A percentile compares a stretch with the other conserved stretches of the same genome.
Evolutionary conservation across 2,888 invertebrate genomes (phyloP).

Genomic region (Torymus tubicola): DNA sequence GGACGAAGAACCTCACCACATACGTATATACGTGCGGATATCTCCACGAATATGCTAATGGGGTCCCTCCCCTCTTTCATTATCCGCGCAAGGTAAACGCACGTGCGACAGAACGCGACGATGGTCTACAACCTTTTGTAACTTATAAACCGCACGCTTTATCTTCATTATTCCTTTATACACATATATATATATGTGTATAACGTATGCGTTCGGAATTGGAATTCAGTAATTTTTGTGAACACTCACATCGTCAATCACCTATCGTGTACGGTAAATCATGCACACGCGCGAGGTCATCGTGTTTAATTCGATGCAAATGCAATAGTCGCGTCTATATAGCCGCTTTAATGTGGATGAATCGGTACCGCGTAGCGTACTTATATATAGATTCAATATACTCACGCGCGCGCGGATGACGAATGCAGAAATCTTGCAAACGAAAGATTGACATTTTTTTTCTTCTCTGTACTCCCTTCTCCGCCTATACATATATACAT

Average conservation of each 20-base stretch:
- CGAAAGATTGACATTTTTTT: constrained; percentile 23
- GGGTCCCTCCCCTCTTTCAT: constrained; percentile 34
- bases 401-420: neutral
- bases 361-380: too few species aligned
- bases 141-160: neutral
- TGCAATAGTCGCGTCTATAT: too few species aligned
- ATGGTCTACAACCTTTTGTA: constrained; percentile 31
- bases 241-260: too few species aligned
- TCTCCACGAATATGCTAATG: constrained; percentile 63
- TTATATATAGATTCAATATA: too few species aligned
- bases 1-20: neutral
- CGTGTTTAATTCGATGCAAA: too few species aligned
- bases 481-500: too few species aligned
- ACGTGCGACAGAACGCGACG: constrained; percentile 3
- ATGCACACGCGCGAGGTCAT: too few species aligned
- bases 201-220: too few species aligned
- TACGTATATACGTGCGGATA: constrained; percentile 52
- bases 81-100: constrained; percentile 40
- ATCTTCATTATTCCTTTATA: constrained; percentile 37
- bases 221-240: too few species aligned
- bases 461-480: neutral
- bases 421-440: constrained; percentile 26
- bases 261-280: too few species aligned
- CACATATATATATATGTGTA: too few species aligned
- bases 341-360: too few species aligned